Evolutionary conservation across 1,140 invertebrate genomes (phyloP).

Genomic region (Platorchestia sp.): DNA sequence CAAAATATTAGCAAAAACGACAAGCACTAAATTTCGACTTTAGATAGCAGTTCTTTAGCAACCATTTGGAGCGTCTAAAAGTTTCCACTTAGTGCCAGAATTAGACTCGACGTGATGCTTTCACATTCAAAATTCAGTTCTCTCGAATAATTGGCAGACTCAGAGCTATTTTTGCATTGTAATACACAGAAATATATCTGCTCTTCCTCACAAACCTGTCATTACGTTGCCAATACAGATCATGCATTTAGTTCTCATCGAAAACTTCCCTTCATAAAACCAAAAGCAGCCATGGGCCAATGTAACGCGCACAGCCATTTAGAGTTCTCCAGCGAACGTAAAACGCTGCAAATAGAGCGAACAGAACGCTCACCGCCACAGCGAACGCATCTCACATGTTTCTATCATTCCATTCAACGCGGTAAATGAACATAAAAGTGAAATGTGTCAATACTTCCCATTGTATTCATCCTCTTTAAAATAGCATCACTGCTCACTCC

Average conservation of each 20-base stretch:
- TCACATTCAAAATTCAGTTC: no score
- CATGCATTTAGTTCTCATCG: no score
- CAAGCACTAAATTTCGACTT: constrained; percentile 1
- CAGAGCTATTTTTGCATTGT: no score
- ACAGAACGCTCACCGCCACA: background rate
- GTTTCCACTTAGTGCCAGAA: background rate
- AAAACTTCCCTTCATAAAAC: no score
- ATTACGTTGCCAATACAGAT: no score
- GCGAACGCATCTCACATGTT: background rate
- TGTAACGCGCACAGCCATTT: no score
- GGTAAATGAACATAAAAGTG: background rate
- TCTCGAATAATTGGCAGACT: no score
- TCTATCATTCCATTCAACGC: background rate
- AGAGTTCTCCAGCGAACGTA: background rate
- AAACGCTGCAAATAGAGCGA: background rate
- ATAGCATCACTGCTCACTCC: no score
- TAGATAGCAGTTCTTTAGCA: background rate
- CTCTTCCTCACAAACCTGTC: no score
- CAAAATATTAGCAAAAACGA: constrained; percentile 33
- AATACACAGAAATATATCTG: no score
- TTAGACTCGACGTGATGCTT: no score
- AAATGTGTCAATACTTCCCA: background rate
- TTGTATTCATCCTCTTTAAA: background rate
- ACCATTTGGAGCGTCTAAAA: background rate
- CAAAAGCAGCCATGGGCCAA: no score